phyloP scores from a whole-genome alignment of 2,888 invertebrate genomes.

The Anticlea derivata region DNA sequence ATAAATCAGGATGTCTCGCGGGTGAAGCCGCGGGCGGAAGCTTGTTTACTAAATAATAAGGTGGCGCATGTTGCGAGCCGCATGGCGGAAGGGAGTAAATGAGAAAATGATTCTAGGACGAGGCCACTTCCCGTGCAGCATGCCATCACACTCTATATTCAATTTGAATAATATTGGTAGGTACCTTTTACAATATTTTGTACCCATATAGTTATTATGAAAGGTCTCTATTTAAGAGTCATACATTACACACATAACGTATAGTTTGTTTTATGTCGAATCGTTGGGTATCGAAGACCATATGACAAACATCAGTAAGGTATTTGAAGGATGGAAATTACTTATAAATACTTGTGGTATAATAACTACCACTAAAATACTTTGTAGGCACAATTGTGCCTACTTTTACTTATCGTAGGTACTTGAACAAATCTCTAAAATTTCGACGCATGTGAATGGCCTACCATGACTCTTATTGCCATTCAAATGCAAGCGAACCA shows the following conservation, averaged over 20 bases:
- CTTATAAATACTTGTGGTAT: no score
- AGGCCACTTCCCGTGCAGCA: constrained; percentile 35
- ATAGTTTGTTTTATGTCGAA: no score
- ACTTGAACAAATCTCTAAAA: constrained; percentile 29
- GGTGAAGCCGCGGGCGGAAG: neutral
- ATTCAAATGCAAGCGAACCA: no score
- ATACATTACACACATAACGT: no score
- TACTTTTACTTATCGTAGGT: neutral
- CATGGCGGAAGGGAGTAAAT: constrained; percentile 38
- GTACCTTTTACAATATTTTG: neutral
- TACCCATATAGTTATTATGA: neutral
- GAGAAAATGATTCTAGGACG: constrained; percentile 41
- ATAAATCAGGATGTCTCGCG: neutral
- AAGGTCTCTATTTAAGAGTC: no score
- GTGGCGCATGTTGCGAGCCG: constrained; percentile 27
- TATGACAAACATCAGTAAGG: no score
- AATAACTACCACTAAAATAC: neutral
- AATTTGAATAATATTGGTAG: constrained; percentile 17
- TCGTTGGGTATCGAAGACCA: no score
- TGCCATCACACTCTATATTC: constrained; percentile 30
- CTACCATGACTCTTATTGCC: no score
- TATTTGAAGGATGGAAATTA: no score
- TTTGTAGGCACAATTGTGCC: neutral
- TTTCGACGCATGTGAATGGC: no score
- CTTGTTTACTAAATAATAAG: constrained; percentile 14